Conservation (phyloP, 2,888 invertebrate genomes). For the Uropetala carovei region DNA sequence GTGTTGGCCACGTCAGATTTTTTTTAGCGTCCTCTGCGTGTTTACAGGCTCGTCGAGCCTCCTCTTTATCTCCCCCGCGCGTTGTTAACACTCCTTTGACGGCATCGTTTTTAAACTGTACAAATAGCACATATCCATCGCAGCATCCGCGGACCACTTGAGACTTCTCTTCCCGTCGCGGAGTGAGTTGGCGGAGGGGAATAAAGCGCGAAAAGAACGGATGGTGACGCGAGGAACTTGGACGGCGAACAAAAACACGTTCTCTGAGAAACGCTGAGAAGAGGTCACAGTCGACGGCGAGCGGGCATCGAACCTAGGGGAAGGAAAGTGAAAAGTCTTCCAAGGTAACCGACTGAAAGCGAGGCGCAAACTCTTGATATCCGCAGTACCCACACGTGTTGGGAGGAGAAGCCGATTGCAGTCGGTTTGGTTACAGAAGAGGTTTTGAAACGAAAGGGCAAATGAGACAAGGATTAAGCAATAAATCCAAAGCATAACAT, state of each 20-base stretch:
- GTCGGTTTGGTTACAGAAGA: not conserved
- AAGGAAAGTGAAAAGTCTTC: not conserved
- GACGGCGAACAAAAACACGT: not conserved
- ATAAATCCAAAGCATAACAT: too few relatives aligned
- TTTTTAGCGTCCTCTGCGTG: too few relatives aligned
- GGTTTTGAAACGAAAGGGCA: not conserved
- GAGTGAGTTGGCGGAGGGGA: not conserved
- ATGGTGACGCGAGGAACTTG: not conserved
- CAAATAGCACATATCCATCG: not conserved
- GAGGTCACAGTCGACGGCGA: not conserved
- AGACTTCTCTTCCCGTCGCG: too few relatives aligned
- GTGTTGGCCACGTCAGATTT: too few relatives aligned
- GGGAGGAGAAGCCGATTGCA: not conserved
- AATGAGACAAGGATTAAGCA: too few relatives aligned
- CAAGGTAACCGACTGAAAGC: not conserved
- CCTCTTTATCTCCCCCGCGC: not conserved
- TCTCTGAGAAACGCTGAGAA: not conserved
- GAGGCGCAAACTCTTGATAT: not conserved
- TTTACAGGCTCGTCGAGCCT: not conserved
- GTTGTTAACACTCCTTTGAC: not conserved
- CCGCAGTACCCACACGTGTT: not conserved
- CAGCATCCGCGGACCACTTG: too few relatives aligned
- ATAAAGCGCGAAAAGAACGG: not conserved
- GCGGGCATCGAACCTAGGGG: not conserved
- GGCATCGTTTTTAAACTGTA: not conserved